Evolutionary conservation across 1,140 invertebrate genomes (phyloP).

Genomic region (Hyposmocoma kahamanoa): DNA sequence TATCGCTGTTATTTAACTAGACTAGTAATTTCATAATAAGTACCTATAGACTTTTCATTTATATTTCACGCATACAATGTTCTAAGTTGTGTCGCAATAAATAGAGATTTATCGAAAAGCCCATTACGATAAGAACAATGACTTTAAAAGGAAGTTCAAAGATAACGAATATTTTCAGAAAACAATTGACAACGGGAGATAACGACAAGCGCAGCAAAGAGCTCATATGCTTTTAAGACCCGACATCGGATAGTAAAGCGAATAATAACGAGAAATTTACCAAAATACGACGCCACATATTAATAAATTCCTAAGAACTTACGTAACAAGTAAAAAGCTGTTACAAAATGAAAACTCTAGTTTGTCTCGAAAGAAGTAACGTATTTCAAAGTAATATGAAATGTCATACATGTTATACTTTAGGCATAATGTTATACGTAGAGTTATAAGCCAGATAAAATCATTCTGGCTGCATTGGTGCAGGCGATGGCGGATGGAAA

Average conservation of each 20-base stretch:
- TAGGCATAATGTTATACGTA: neutral
- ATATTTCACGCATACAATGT: neutral
- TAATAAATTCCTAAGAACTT: too few species aligned
- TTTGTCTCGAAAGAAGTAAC: too few species aligned
- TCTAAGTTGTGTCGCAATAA: slow-evolving; percentile 1
- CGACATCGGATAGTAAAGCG: too few species aligned
- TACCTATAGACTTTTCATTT: slow-evolving; percentile 5
- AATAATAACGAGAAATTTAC: too few species aligned
- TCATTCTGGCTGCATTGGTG: slow-evolving; percentile 35
- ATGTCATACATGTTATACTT: neutral
- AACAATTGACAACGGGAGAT: slow-evolving; percentile 25
- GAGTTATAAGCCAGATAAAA: slow-evolving; percentile 22
- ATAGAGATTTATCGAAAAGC: slow-evolving; percentile 6
- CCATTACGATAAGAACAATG: slow-evolving; percentile 12
- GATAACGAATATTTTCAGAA: slow-evolving; percentile 34
- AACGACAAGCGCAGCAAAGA: slow-evolving; percentile 15
- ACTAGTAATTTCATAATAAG: slow-evolving; percentile 39
- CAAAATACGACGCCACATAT: too few species aligned
- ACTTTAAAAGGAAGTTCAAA: slow-evolving; percentile 38
- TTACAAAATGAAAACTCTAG: neutral
- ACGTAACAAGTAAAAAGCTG: neutral
- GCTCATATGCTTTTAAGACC: too few species aligned
- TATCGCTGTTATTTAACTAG: slow-evolving; percentile 45
- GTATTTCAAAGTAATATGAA: too few species aligned
- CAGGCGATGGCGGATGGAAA: slow-evolving; percentile 59